Base-by-base conservation (phyloP, 2,888 invertebrate species). In the Thereva unica region DNA sequence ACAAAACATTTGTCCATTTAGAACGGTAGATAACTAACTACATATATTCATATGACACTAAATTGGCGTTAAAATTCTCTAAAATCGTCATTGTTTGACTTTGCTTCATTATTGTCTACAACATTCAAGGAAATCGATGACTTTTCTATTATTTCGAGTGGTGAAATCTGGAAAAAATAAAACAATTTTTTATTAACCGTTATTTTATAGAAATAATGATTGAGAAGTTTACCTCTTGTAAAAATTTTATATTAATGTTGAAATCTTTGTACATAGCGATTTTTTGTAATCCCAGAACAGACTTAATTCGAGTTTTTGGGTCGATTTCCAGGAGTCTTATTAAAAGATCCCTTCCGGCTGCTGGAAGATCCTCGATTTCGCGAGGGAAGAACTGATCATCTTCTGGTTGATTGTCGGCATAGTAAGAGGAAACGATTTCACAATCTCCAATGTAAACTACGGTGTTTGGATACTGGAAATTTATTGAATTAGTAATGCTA, bases 251-350 rank as follows among this genome's bases (percentile, higher is more conserved):
- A 23, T 76, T 74, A 61, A 78, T 71, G 63, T 76, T 75, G 23
- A 75, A 78, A 52, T 75, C 72, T 68, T 76, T 76, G 66, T 73
- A 79, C 52, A 79, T 71, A 45, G 78, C 78, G 38, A 79, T 78
- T 66, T 74, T 74, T 68, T 77, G 77, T 54, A 79, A 71, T 2
- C 74, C 71, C 70, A 78, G 70, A 5, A 78, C 73, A 5, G 78
- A 78, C 52, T 75, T 78, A 45, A 78, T 70, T 4, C 79, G 75
- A 44, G 73, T 71, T 10, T 72, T 74, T 8, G 76, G 74, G 67
- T 77, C 74, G 0, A 74, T 49, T 52, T 75, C 74, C 41, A 79
- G 67, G 0, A 79, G 72, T 37, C 77, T 74, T 10, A 72, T 64
- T 2, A 79, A 57, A 23, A 78, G 73, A 73, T 79, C 79, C 70